These are phyloP conservation scores for Drosophila nigromelanica DNA, from an alignment of 1,140 invertebrate genomes.

Conservation along the genomic window DNA sequence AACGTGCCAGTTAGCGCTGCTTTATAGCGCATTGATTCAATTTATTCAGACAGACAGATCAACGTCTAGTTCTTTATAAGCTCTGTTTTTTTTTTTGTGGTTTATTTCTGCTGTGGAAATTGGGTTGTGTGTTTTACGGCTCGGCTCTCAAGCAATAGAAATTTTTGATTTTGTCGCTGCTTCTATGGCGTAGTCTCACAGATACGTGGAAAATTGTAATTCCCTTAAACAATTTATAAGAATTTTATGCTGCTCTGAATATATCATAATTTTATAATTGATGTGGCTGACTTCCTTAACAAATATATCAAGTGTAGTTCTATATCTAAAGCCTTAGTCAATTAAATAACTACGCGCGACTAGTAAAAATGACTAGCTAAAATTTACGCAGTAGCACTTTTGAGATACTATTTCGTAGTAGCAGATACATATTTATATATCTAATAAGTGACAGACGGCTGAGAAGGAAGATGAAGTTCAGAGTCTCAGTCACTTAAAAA, in stretches of 20 bases:
- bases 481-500: slow-evolving; percentile 61
- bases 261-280: neutral
- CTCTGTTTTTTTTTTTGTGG: slow-evolving; percentile 36
- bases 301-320: too few relatives aligned
- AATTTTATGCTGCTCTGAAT: too few relatives aligned
- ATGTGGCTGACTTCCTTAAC: neutral
- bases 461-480: slow-evolving; percentile 28
- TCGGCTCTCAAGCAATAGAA: slow-evolving; percentile 23
- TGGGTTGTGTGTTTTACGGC: slow-evolving; percentile 31
- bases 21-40: slow-evolving; percentile 70
- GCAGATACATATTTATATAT: slow-evolving; percentile 12
- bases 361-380: neutral
- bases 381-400: neutral
- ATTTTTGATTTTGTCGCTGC: neutral
- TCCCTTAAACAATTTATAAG: too few relatives aligned
- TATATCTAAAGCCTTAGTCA: slow-evolving; percentile 1
- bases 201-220: too few relatives aligned
- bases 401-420: slow-evolving; percentile 34
- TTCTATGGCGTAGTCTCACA: too few relatives aligned
- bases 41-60: slow-evolving; percentile 48
- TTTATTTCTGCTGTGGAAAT: slow-evolving; percentile 40
- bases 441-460: slow-evolving; percentile 40
- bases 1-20: slow-evolving; percentile 44
- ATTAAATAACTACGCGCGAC: slow-evolving; percentile 20
- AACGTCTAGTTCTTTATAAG: slow-evolving; percentile 56